Evolutionary conservation across 2,113 vertebrate species (phyloP), one percentile per base, ranked within the genome.

Genomic region (Onychostoma macrolepis): DNA sequence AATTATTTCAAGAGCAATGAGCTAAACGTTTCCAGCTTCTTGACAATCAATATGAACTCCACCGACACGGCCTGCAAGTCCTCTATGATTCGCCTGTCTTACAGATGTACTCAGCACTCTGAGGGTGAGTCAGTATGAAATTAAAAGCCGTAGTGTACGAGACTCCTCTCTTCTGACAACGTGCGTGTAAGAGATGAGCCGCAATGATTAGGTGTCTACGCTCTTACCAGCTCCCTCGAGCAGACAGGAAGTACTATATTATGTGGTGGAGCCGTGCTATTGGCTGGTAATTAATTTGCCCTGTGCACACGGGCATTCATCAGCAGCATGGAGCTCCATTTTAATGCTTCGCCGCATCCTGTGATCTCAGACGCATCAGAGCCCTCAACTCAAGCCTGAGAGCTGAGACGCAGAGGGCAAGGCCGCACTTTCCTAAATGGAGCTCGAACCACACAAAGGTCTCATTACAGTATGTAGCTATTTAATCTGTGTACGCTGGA

Each of bases 261-360:
- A 89, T 83, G 72, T 65, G 50, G n/a, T 76, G 33, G 24, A 79
- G 83, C 8, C n/a, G 48, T 38, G 63, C 56, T 83, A 89, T 86
- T 89, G 85, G 84, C 71, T 87, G 76, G 78, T 86, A 85, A 90
- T 88, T 86, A 86, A 86, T 85, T 84, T 67, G 75, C 58, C 41
- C 84, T 45, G 80, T 58, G 81, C 53, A 75, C 30, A 56, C 76
- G 43, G 28, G n/a, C 74, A 79, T 61, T 65, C 74, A 53, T 69
- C 48, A 65, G 28, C 28, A 12, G 67, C 82, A 50, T 77, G 24
- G 81, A 69, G 78, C 17, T 87, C 72, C 50, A 33, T 74, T 63
- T 71, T 79, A 90, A 87, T 63, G 87, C 76, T 80, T 38, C 28
- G n/a, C 50, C 45, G 33, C 58, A 78, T 75, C 41, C 17, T 19